phyloP scores from a whole-genome alignment of 1,140 invertebrate genomes.

The Ceratitis capitata region DNA sequence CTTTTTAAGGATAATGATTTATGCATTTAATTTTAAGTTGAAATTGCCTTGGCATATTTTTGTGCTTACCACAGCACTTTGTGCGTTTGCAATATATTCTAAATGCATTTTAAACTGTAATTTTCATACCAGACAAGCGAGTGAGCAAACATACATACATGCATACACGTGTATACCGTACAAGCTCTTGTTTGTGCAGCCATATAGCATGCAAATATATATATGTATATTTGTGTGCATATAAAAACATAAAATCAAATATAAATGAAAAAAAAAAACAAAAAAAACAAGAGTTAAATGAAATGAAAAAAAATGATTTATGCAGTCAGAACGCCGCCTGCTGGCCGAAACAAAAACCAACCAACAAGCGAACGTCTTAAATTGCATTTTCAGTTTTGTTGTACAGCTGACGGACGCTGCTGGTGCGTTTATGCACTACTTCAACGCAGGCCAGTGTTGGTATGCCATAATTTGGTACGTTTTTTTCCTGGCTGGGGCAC shows the following conservation, averaged over 20 bases:
- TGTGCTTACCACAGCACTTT: slow-evolving; percentile 19
- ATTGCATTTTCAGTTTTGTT: neutral
- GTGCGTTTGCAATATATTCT: neutral
- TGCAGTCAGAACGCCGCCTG: neutral
- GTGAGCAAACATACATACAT: neutral
- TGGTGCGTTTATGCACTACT: neutral
- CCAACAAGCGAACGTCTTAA: neutral
- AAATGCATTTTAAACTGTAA: slow-evolving; percentile 20
- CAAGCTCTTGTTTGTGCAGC: too few species aligned
- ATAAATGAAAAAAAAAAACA: neutral
- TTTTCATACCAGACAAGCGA: neutral
- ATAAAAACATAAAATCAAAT: neutral
- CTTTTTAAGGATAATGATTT: slow-evolving; percentile 29
- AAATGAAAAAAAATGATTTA: slow-evolving; percentile 3
- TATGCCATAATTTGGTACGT: neutral
- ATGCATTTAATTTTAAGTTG: slow-evolving; percentile 31
- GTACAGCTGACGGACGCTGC: neutral
- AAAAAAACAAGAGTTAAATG: neutral
- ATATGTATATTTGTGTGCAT: neutral
- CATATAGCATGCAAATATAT: neutral
- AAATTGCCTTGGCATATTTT: slow-evolving; percentile 25
- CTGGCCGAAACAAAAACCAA: neutral
- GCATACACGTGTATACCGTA: neutral
- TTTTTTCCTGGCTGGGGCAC: neutral
- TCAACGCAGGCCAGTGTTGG: neutral